Percentiles rank a stretch among this genome's conserved stretches.
Evolutionary conservation across 1,140 invertebrate genomes (phyloP).

Genomic region (Nasonia giraulti): DNA sequence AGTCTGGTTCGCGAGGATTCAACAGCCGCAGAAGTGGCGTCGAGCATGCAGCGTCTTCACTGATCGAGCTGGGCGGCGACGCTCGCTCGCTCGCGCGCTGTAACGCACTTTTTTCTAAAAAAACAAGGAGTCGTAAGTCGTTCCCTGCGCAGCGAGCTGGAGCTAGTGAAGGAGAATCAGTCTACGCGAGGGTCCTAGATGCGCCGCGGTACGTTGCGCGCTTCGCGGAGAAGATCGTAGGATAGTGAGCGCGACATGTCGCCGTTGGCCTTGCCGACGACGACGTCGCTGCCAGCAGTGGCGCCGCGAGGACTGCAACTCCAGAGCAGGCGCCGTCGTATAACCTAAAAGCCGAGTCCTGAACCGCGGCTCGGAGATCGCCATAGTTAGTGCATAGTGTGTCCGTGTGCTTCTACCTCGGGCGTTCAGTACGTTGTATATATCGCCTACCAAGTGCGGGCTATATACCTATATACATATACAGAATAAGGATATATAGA

Average conservation of each 20-base stretch:
- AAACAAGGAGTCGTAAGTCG: neutral
- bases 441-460: neutral
- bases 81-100: neutral
- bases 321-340: neutral
- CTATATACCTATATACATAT: neutral
- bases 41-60: neutral
- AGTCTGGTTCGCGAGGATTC: too few species aligned
- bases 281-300: slow-evolving; percentile 10
- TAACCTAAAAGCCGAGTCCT: slow-evolving; percentile 32
- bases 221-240: neutral
- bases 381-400: neutral
- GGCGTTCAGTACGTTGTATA: neutral
- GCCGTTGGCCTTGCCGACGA: slow-evolving; percentile 3
- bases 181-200: neutral
- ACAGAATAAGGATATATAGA: neutral
- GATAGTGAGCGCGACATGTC: slow-evolving; percentile 12
- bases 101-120: neutral
- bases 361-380: neutral
- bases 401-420: neutral
- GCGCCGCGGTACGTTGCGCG: neutral
- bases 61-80: neutral
- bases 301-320: slow-evolving; percentile 13
- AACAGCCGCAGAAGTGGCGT: neutral
- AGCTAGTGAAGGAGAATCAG: neutral
- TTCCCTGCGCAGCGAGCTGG: too few species aligned